These are phyloP conservation scores for Vulpes lagopus DNA, from an alignment of 2,113 vertebrate species.

Conservation along the genomic window DNA sequence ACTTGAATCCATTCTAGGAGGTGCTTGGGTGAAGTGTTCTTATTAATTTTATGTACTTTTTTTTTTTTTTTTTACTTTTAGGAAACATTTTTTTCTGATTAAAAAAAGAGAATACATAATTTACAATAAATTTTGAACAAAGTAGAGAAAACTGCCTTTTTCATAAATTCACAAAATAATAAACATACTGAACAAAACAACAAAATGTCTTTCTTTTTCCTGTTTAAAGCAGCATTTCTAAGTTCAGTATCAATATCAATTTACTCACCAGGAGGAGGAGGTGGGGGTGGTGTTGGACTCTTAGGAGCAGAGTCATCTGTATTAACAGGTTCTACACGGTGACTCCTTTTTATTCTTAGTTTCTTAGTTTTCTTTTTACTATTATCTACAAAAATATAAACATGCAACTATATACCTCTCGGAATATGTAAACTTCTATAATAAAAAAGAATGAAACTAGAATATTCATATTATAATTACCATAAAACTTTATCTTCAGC, in stretches of 20 bases:
- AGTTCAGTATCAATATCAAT: background rate
- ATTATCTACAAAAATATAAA: conserved; percentile 83
- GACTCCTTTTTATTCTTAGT: conserved; percentile 92
- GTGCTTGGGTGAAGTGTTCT: background rate
- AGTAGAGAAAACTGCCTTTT: background rate
- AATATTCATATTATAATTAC: conserved; percentile 15
- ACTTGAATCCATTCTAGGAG: conserved; percentile 9
- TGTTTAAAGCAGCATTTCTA: conserved; percentile 25
- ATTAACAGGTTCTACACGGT: conserved; percentile 94
- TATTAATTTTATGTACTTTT: background rate
- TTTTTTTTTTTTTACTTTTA: background rate
- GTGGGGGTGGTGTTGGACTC: conserved; percentile 82
- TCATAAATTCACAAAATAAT: conserved; percentile 25
- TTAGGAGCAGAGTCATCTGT: conserved; percentile 83
- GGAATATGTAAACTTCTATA: conserved; percentile 34
- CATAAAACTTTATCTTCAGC: background rate
- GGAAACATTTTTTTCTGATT: background rate
- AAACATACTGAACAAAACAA: background rate
- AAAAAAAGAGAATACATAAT: background rate
- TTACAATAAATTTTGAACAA: conserved; percentile 13
- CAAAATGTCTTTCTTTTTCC: background rate
- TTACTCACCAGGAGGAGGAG: conserved; percentile 86
- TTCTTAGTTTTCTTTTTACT: conserved; percentile 92
- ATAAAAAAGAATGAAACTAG: conserved; percentile 31
- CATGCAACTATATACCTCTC: background rate